Conservation (phyloP, 2,113 vertebrate genomes). For the Amazona guildingii region DNA sequence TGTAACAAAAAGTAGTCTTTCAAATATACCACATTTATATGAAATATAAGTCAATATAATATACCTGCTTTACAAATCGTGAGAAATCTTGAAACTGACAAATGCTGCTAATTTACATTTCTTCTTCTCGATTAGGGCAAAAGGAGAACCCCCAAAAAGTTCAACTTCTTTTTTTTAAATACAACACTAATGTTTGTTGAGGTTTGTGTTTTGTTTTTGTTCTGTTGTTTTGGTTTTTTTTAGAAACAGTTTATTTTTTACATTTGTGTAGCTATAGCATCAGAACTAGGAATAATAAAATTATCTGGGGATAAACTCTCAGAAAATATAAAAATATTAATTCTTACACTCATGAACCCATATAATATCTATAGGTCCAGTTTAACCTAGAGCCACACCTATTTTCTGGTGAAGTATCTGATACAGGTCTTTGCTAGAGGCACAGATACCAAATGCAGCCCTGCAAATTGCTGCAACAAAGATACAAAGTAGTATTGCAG, state of each 20-base stretch:
- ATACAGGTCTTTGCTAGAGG: neutral
- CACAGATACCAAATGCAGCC: neutral
- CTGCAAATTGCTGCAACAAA: neutral
- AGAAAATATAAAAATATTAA: neutral
- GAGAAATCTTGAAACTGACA: neutral
- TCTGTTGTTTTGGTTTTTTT: neutral
- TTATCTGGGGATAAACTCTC: neutral
- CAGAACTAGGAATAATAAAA: neutral
- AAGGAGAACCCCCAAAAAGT: neutral
- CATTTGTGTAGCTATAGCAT: neutral
- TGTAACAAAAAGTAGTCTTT: neutral
- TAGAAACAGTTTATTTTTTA: neutral
- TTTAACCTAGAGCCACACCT: neutral
- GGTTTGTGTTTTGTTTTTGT: neutral
- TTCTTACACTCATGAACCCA: neutral
- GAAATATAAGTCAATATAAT: neutral
- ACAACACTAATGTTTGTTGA: neutral
- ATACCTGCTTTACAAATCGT: neutral
- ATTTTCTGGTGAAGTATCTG: neutral
- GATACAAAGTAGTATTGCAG: neutral
- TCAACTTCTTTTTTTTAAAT: neutral
- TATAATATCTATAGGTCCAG: neutral
- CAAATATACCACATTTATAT: neutral
- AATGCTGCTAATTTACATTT: neutral
- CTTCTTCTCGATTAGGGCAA: neutral